Evolutionary conservation across 2,888 invertebrate genomes (phyloP).

Genomic region (Aleiodes leptofemur): DNA sequence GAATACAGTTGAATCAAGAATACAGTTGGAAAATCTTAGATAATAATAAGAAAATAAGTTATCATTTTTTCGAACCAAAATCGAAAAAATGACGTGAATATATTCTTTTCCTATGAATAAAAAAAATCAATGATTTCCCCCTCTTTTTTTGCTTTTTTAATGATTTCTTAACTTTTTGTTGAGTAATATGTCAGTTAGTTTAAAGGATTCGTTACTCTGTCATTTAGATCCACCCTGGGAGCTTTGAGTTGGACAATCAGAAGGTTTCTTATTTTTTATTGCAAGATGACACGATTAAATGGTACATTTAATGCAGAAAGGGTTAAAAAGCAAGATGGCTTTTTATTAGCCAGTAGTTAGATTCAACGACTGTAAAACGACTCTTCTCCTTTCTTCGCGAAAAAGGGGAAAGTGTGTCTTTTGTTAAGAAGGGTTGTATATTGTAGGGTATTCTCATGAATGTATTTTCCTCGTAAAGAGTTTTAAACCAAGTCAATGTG

Average conservation of each 20-base stretch:
- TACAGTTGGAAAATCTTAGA: no score
- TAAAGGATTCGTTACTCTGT: neutral
- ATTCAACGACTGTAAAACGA: constrained; percentile 74
- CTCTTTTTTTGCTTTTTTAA: no score
- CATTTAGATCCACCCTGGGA: constrained; percentile 13
- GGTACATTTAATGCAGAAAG: constrained; percentile 65
- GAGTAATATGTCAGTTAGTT: no score
- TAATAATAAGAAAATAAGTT: no score
- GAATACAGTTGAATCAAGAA: no score
- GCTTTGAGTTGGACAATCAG: constrained; percentile 5
- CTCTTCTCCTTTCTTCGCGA: constrained; percentile 48
- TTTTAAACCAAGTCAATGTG: constrained; percentile 1
- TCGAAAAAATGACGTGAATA: no score
- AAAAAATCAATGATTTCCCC: no score
- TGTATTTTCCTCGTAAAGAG: constrained; percentile 36
- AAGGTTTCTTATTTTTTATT: neutral
- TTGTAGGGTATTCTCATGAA: constrained; percentile 33
- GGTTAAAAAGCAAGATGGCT: constrained; percentile 74
- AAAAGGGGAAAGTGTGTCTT: constrained; percentile 36
- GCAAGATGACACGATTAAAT: constrained; percentile 65
- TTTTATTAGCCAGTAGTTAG: constrained; percentile 73
- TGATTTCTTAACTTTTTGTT: no score
- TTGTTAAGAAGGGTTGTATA: constrained; percentile 15
- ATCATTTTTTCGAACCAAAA: no score
- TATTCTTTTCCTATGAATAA: no score